Evolutionary conservation across 2,888 invertebrate genomes (phyloP).

Genomic region (Notodonta dromedarius): DNA sequence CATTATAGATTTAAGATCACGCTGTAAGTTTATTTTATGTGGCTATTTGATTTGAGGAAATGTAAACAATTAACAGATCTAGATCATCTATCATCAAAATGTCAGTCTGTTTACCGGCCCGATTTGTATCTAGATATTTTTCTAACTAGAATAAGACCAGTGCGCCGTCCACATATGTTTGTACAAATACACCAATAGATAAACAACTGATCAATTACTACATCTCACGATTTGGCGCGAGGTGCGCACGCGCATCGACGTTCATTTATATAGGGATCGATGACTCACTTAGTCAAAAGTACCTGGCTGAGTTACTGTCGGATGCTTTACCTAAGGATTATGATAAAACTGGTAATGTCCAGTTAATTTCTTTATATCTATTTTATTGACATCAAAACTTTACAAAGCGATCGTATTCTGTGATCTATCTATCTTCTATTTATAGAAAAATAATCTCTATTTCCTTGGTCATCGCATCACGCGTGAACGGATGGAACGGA

Average conservation of each 20-base stretch:
- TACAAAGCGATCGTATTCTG: too few species aligned
- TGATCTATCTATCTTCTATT: too few species aligned
- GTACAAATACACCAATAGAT: conserved; percentile 27
- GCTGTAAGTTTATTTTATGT: too few species aligned
- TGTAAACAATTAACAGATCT: background rate
- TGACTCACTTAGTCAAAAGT: conserved; percentile 31
- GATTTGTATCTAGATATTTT: background rate
- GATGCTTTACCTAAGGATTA: conserved; percentile 7
- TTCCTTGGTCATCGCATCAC: too few species aligned
- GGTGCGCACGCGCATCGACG: conserved; percentile 30
- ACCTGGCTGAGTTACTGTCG: conserved; percentile 1
- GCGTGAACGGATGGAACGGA: too few species aligned
- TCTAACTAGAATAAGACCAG: conserved; percentile 3
- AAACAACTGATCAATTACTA: conserved; percentile 47
- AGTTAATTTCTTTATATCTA: too few species aligned
- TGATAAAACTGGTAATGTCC: too few species aligned
- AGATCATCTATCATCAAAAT: background rate
- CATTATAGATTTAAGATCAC: too few species aligned
- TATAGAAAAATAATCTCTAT: too few species aligned
- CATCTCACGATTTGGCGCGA: conserved; percentile 51
- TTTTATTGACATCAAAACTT: too few species aligned
- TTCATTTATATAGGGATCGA: conserved; percentile 16
- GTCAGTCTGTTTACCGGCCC: conserved; percentile 2
- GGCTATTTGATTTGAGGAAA: background rate
- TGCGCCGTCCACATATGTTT: conserved; percentile 24